A percentile compares a stretch with the other conserved stretches of the same genome.
Conservation (phyloP, 2,797 vertebrate genomes). For the Ambastaia sidthimunki region DNA sequence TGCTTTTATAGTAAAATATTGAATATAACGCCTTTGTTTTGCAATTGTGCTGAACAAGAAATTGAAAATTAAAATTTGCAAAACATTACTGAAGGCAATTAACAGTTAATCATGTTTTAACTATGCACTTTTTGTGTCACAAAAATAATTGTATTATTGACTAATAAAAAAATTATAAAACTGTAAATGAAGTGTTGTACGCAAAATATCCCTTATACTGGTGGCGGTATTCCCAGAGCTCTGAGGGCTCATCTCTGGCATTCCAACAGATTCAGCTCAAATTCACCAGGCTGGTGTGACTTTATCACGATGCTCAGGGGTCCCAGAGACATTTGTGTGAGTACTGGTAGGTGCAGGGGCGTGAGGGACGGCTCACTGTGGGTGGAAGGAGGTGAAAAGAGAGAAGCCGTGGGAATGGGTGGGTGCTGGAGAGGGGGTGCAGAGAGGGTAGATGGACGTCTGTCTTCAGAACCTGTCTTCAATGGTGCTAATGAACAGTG, state of each 20-base stretch:
- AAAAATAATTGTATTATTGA: not conserved
- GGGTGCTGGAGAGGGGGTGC: conserved; percentile 18
- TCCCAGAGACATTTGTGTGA: conserved; percentile 21
- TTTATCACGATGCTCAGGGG: conserved; percentile 65
- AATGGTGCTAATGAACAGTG: conserved; percentile 42
- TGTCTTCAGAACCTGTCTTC: conserved; percentile 18
- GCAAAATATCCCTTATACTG: conserved; percentile 32
- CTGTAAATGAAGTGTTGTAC: not conserved
- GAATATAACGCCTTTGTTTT: no score
- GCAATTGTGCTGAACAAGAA: no score
- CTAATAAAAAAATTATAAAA: not conserved
- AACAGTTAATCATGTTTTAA: no score
- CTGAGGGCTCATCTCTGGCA: conserved; percentile 54
- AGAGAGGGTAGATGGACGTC: conserved; percentile 30
- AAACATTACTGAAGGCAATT: no score
- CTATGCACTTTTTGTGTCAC: not conserved
- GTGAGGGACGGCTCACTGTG: conserved; percentile 5
- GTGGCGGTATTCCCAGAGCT: conserved; percentile 25
- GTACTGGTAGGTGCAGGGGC: conserved; percentile 29
- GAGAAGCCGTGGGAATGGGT: conserved; percentile 25
- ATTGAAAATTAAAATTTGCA: no score
- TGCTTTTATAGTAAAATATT: no score
- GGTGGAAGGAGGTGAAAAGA: conserved; percentile 29
- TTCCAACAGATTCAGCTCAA: conserved; percentile 73
- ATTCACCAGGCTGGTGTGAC: conserved; percentile 79